A percentile compares a stretch with the other conserved stretches of the same genome.
Evolutionary conservation across 2,888 invertebrate genomes (phyloP).

Genomic region (Tipula helvola): DNA sequence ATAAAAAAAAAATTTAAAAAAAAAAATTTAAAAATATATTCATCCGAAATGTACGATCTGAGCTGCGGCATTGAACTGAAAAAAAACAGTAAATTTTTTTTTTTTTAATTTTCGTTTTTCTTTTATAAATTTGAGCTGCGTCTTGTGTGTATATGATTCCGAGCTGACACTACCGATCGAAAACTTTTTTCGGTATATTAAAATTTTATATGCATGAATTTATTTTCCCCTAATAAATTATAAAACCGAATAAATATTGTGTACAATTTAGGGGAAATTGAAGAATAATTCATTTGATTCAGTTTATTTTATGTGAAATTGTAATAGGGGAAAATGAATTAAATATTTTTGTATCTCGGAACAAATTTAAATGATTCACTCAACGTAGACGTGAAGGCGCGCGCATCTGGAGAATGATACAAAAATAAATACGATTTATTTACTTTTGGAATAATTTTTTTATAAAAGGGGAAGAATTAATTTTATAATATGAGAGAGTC

Average conservation of each 20-base stretch:
- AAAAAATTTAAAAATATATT: background rate
- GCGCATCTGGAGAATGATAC: background rate
- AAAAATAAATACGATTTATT: too few relatives aligned
- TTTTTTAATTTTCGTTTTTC: background rate
- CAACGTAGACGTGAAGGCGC: background rate
- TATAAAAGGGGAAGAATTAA: too few relatives aligned
- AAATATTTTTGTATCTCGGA: background rate
- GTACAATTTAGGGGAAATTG: background rate
- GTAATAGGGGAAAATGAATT: background rate
- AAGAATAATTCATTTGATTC: background rate
- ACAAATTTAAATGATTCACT: background rate
- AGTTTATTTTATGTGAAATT: background rate
- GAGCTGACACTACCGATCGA: background rate
- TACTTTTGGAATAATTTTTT: too few relatives aligned
- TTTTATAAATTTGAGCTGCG: background rate
- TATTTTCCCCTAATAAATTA: background rate
- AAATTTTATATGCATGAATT: background rate
- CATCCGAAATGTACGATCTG: background rate
- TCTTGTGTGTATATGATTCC: background rate
- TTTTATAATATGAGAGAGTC: too few relatives aligned
- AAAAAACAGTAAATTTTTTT: background rate
- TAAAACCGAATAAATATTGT: background rate
- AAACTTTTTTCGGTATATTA: background rate
- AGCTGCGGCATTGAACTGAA: slow-evolving; percentile 4
- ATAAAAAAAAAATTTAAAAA: background rate